Evolutionary conservation across 2,113 vertebrate species (phyloP).

Genomic region (Helogale parvula): DNA sequence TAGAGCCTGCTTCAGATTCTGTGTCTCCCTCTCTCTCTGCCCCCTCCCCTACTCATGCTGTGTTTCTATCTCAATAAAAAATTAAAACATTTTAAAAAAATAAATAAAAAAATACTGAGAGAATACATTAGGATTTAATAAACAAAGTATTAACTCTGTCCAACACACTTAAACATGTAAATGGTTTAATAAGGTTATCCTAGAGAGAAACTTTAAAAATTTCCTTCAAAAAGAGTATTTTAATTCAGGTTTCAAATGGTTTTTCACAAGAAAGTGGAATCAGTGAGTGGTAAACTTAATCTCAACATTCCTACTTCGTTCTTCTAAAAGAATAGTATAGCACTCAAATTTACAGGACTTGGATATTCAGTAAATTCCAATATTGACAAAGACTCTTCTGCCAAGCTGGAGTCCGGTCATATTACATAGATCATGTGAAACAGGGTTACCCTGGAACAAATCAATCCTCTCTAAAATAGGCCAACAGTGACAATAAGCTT

Average conservation of each 20-base stretch:
- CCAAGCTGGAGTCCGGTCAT: not conserved
- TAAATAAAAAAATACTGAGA: not conserved
- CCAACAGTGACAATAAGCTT: not conserved
- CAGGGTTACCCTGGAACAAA: not conserved
- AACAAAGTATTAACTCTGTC: slow-evolving; percentile 19
- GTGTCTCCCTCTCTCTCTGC: too few species aligned
- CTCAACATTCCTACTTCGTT: not conserved
- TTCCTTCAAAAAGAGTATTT: slow-evolving; percentile 16
- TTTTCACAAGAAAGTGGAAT: not conserved
- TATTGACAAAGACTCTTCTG: not conserved
- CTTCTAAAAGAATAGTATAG: not conserved
- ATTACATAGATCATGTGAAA: not conserved
- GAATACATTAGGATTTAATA: slow-evolving; percentile 18
- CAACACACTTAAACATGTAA: slow-evolving; percentile 19
- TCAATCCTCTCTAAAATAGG: not conserved
- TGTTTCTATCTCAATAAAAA: too few species aligned
- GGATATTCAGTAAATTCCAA: slow-evolving; percentile 21
- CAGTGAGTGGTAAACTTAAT: not conserved
- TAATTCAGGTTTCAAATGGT: not conserved
- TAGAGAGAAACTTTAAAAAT: slow-evolving; percentile 42
- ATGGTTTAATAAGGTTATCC: slow-evolving; percentile 10
- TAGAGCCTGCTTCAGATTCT: too few species aligned
- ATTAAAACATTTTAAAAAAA: too few species aligned
- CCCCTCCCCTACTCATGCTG: too few species aligned
- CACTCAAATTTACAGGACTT: not conserved